These are phyloP conservation scores for Notarius lentiginosus DNA, from an alignment of 2,113 vertebrate species.

Conservation along the genomic window DNA sequence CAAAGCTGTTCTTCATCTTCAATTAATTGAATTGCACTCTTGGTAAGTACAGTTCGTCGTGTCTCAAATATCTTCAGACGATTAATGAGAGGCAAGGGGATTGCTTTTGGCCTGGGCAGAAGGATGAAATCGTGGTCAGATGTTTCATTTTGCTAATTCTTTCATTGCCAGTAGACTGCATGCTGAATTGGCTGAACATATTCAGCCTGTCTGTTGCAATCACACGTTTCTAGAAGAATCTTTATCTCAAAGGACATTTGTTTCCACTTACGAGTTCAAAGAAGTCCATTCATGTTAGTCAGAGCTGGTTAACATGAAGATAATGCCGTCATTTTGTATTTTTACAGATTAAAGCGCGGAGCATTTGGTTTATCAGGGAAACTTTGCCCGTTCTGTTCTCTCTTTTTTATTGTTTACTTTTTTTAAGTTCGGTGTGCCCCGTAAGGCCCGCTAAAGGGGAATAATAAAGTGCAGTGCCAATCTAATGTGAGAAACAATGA, in stretches of 20 bases:
- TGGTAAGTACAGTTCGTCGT: constrained; percentile 43
- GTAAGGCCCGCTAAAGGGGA: constrained; percentile 37
- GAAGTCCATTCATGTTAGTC: constrained; percentile 54
- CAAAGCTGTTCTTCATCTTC: constrained; percentile 55
- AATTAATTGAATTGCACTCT: constrained; percentile 57
- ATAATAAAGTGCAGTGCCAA: not conserved
- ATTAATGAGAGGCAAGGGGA: constrained; percentile 33
- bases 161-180: constrained; percentile 4
- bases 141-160: constrained; percentile 36
- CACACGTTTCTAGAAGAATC: constrained; percentile 44
- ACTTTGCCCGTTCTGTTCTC: constrained; percentile 22
- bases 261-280: constrained; percentile 64
- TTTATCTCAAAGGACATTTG: constrained; percentile 62
- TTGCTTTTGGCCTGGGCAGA: constrained; percentile 17
- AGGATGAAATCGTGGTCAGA: constrained; percentile 32
- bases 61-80: constrained; percentile 35
- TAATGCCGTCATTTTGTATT: constrained; percentile 57
- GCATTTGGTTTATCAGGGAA: constrained; percentile 45
- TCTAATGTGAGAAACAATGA: not conserved
- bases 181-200: constrained; percentile 25
- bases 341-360: constrained; percentile 57
- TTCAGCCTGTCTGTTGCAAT: constrained; percentile 46
- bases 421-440: not conserved
- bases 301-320: constrained; percentile 54
- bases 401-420: not conserved